phyloP scores from a whole-genome alignment of 2,888 invertebrate genomes.

The Orthonychiurus folsomi region DNA sequence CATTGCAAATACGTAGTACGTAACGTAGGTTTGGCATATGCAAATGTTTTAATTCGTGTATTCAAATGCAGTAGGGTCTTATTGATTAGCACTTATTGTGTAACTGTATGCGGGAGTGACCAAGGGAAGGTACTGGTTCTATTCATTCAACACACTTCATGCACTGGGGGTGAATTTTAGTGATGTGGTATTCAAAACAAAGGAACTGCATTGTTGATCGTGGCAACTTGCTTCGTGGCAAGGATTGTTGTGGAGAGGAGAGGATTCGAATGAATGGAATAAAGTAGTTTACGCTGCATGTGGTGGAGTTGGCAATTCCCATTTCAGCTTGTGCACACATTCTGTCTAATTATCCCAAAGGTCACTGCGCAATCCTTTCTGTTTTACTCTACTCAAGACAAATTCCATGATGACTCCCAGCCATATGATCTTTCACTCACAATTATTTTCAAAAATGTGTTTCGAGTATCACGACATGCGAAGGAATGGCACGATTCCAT shows the following conservation, averaged over 20 bases:
- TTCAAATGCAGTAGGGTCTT: background rate
- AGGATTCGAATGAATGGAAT: background rate
- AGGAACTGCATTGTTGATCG: background rate
- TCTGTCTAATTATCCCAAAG: background rate
- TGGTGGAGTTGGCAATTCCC: background rate
- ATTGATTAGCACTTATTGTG: background rate
- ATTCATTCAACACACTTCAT: no score
- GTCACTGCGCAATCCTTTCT: slow-evolving; percentile 1
- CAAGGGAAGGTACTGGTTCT: no score
- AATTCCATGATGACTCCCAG: background rate
- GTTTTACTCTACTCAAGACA: background rate
- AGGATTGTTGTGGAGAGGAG: no score
- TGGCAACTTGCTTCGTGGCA: no score
- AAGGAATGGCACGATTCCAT: background rate
- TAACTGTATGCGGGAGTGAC: no score
- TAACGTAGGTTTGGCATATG: background rate
- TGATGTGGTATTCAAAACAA: no score
- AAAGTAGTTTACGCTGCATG: background rate
- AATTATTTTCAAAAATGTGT: background rate
- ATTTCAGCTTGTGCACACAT: background rate
- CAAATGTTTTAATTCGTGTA: background rate
- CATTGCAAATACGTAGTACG: no score
- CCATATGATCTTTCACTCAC: background rate
- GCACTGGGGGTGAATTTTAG: no score
- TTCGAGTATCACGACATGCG: background rate